Base-by-base conservation (phyloP, 2,797 vertebrate species). In the Melanogrammus aeglefinus region DNA sequence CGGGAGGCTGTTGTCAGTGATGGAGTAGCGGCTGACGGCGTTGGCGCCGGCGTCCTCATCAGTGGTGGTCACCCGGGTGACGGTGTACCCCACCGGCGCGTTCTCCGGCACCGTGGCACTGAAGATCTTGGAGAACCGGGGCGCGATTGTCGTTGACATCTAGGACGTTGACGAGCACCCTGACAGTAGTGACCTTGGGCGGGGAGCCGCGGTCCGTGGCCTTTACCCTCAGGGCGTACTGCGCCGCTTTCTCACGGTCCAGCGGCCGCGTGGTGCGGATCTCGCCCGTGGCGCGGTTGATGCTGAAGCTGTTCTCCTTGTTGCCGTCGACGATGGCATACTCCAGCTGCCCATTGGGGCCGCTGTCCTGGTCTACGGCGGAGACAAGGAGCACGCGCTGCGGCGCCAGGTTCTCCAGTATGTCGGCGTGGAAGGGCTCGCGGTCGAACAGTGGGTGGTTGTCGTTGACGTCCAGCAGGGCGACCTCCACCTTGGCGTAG, bases 71-170 rank as follows among this genome's bases (percentile, higher is more conserved):
- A 99, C 97, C 12, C 92, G 95, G 0, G 97, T 96, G 36, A 99
- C 97, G 0, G 94, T 98, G 86, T 95, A 97, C 4, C 97, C 97
- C 51, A 97, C 93, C 0, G 97, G 96, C 0, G 96, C 97, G 2
- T 98, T 98, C 92, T 99, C 98, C 14, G 97, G 94, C 75, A 99
- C 96, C 0, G 95, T 94, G 75, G 97, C 95, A 33, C 97, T 99
- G 69, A 99, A 99, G 82, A 99, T 99, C 81, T 99, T 97, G 6
- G 97, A 99, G 91, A 99, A 99, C 83, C 96, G 93, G 0, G 98
- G 98, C 7, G 98, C 97, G 0, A n/a, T 98, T 99, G 85, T 99
- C 98, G 10, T 99, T 99, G 78, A 98, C 97, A 88, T 99, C 98
- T 83, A 99, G 90, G 12, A 99, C 94, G 2, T 87, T 93, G 77